Conservation (phyloP, 2,797 vertebrate genomes). For the Australoheros facetus region DNA sequence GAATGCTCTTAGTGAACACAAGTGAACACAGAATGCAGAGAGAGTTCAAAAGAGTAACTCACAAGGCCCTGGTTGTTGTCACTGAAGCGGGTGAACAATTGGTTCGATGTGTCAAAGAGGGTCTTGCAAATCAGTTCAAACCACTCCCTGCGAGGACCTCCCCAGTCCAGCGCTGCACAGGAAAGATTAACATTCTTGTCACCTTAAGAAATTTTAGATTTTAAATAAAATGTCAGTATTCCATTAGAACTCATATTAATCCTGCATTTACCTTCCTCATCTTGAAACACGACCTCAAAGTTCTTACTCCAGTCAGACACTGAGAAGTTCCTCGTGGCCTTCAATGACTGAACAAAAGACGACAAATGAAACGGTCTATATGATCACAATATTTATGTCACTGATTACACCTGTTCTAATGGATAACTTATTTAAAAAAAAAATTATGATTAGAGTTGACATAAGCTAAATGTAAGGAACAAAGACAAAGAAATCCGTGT, state of each 20-base stretch:
- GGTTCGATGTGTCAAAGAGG: conserved; percentile 94
- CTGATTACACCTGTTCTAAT: not conserved
- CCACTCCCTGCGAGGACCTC: conserved; percentile 97
- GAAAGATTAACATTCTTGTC: not conserved
- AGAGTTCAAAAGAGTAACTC: conserved; percentile 27
- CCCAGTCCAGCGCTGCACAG: conserved; percentile 94
- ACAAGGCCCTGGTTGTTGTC: conserved; percentile 98
- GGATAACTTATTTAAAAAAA: not conserved
- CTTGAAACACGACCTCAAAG: conserved; percentile 97
- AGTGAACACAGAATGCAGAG: not conserved
- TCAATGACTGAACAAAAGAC: conserved; percentile 85
- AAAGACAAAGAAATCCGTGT: not conserved
- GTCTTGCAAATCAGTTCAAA: conserved; percentile 96
- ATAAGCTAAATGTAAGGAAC: not conserved
- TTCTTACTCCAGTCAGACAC: conserved; percentile 99
- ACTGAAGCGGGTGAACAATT: conserved; percentile 95
- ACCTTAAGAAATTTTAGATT: not conserved
- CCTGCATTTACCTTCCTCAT: conserved; percentile 92
- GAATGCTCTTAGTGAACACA: not conserved
- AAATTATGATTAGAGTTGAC: not conserved
- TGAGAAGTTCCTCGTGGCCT: conserved; percentile 95
- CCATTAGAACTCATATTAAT: not conserved
- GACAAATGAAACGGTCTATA: not conserved
- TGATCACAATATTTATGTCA: not conserved
- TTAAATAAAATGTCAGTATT: not conserved